Conservation (phyloP, 2,797 vertebrate species). For the Heterohyrax brucei region DNA sequence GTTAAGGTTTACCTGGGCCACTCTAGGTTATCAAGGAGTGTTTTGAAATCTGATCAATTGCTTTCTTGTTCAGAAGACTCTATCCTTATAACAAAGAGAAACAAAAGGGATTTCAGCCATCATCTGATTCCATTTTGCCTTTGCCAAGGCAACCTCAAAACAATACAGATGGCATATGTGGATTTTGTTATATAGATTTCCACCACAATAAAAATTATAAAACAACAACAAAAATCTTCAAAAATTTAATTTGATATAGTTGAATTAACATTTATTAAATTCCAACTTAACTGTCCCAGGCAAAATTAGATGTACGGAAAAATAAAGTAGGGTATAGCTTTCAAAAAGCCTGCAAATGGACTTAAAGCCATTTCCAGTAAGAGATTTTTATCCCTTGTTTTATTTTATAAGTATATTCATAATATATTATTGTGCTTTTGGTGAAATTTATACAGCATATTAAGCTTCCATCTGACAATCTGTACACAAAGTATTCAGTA, state of each 20-base stretch:
- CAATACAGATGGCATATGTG: neutral
- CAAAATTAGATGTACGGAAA: neutral
- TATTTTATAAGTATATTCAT: no score
- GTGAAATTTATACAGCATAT: no score
- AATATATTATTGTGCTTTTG: no score
- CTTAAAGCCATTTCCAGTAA: slow-evolving; percentile 34
- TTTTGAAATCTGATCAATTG: slow-evolving; percentile 11
- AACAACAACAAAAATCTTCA: slow-evolving; percentile 10
- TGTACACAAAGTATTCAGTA: no score
- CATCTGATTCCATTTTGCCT: neutral
- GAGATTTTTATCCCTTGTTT: neutral
- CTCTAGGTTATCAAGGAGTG: neutral
- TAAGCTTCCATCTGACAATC: no score
- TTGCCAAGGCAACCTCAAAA: neutral
- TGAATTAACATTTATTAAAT: slow-evolving; percentile 1
- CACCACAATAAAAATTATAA: no score
- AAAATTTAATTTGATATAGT: neutral
- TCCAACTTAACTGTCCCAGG: neutral
- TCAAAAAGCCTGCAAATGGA: neutral
- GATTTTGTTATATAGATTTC: no score
- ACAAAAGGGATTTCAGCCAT: neutral
- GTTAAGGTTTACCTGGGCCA: neutral
- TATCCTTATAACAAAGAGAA: neutral
- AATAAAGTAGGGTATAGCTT: neutral
- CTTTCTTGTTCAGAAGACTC: slow-evolving; percentile 13